Conservation (phyloP, 2,888 invertebrate species). For the Gasteruption jaculator region DNA sequence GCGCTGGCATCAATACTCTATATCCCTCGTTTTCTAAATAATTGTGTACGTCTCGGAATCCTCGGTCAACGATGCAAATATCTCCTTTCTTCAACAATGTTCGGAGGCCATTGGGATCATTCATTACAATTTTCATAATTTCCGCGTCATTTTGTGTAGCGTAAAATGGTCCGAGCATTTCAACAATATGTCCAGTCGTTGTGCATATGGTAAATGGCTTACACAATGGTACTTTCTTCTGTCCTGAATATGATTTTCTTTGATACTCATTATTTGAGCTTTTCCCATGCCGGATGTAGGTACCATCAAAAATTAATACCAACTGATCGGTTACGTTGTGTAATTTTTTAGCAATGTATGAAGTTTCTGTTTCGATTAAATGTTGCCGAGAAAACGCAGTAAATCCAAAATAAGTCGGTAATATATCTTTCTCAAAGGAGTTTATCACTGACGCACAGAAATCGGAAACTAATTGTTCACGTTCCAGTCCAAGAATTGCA, state of each 20-base stretch:
- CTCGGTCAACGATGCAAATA: conserved; percentile 26
- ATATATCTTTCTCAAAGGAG: conserved; percentile 15
- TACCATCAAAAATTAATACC: conserved; percentile 14
- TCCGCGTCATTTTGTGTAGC: conserved; percentile 25
- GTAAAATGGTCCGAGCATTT: conserved; percentile 22
- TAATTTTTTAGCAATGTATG: conserved; percentile 6
- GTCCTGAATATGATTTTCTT: conserved; percentile 16
- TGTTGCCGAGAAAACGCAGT: conserved; percentile 8
- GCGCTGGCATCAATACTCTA: conserved; percentile 29
- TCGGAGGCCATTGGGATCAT: conserved; percentile 18
- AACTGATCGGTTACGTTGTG: conserved; percentile 2
- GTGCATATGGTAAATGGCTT: conserved; percentile 28
- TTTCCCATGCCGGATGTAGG: conserved; percentile 10
- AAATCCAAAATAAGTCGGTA: conserved; percentile 12
- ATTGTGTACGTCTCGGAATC: conserved; percentile 26
- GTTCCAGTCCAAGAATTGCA: conserved; percentile 9
- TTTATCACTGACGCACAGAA: conserved; percentile 12
- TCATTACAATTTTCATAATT: conserved; percentile 22
- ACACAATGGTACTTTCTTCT: conserved; percentile 24
- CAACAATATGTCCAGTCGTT: conserved; percentile 24
- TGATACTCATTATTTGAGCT: conserved; percentile 11
- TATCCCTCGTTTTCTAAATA: conserved; percentile 19
- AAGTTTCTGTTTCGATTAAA: conserved; percentile 15
- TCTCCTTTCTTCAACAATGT: conserved; percentile 22
- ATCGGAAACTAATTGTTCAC: conserved; percentile 15